Conservation (phyloP, 1,140 invertebrate species). For the Nasonia longicornis region DNA sequence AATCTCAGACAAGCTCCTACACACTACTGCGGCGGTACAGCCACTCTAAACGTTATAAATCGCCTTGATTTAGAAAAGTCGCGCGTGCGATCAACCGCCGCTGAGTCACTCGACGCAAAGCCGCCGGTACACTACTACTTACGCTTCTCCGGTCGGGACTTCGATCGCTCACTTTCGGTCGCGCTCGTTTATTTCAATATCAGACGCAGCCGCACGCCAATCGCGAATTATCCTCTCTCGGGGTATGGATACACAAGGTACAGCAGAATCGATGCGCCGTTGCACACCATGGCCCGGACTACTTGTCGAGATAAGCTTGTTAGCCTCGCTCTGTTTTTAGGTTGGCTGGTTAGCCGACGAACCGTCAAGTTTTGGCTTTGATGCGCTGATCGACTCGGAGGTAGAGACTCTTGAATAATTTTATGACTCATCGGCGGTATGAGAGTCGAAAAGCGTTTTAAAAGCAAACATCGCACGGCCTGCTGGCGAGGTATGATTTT, state of each 20-base stretch:
- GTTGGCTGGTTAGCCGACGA: not conserved
- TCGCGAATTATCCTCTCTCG: not conserved
- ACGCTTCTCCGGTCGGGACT: not conserved
- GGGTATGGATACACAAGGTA: not conserved
- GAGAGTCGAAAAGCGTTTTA: too few relatives aligned
- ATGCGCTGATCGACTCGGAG: too few relatives aligned
- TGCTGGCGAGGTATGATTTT: too few relatives aligned
- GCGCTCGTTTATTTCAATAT: constrained; percentile 35
- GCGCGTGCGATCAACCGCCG: not conserved
- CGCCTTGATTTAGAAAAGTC: constrained; percentile 9
- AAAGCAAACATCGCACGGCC: too few relatives aligned
- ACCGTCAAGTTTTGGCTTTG: not conserved
- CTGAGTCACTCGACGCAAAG: not conserved
- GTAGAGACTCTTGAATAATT: too few relatives aligned
- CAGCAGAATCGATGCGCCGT: not conserved
- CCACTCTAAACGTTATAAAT: constrained; percentile 6
- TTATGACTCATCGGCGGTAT: too few relatives aligned
- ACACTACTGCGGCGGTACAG: not conserved
- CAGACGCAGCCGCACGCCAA: not conserved
- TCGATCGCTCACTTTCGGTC: not conserved
- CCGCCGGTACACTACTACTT: not conserved
- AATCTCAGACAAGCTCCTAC: constrained; percentile 2
- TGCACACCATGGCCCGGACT: not conserved
- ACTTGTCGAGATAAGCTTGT: constrained; percentile 5
- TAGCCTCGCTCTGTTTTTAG: not conserved